These are phyloP conservation scores for Myathropa florea DNA, from an alignment of 2,888 invertebrate genomes.

Conservation along the genomic window DNA sequence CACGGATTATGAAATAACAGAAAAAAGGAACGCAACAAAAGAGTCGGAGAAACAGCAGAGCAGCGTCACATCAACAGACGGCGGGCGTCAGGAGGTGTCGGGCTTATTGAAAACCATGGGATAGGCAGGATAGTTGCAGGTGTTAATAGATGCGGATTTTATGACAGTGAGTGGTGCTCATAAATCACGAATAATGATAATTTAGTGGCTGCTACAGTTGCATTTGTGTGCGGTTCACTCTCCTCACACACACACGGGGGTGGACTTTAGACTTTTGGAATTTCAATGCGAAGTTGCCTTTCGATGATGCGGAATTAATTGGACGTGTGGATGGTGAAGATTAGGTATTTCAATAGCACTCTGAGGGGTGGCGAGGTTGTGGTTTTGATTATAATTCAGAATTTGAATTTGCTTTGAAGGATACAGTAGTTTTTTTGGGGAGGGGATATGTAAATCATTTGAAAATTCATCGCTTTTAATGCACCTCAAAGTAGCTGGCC, in stretches of 20 bases:
- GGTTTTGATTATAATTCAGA: not conserved
- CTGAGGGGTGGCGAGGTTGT: not conserved
- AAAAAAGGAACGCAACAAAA: conserved; percentile 23
- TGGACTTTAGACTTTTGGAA: conserved; percentile 4
- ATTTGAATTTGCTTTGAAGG: not conserved
- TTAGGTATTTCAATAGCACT: not conserved
- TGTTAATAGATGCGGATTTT: conserved; percentile 68
- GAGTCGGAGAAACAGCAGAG: not conserved
- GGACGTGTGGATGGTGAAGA: not conserved
- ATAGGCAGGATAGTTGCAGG: conserved; percentile 52
- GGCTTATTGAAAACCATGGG: conserved; percentile 45
- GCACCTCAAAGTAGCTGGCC: not conserved
- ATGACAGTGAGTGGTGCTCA: conserved; percentile 63
- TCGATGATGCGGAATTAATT: conserved; percentile 28
- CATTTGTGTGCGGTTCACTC: conserved; percentile 12
- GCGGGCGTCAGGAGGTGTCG: not conserved
- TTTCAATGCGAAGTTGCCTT: conserved; percentile 1
- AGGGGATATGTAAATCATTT: not conserved
- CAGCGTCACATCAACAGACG: not conserved
- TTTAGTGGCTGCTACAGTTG: conserved; percentile 45
- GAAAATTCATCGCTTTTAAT: not conserved
- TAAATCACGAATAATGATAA: conserved; percentile 68
- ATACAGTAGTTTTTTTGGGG: not conserved
- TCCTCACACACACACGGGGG: not conserved
- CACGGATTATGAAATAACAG: conserved; percentile 66